These are phyloP conservation scores for Subanguina moxae DNA, from an alignment of 1,140 invertebrate genomes.

Conservation along the genomic window DNA sequence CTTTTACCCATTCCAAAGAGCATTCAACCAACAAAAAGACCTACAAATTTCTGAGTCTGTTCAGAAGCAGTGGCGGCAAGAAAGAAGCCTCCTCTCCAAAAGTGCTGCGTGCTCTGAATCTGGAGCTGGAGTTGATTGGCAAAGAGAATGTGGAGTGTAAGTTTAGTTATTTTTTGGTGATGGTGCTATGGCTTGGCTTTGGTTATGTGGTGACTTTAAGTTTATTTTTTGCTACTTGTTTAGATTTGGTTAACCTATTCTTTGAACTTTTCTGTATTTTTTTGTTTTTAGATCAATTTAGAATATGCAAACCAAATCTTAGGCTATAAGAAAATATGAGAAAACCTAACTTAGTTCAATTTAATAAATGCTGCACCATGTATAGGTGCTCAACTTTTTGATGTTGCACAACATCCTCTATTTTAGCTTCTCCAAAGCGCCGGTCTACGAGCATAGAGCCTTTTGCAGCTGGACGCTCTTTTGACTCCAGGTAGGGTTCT, in stretches of 20 bases:
- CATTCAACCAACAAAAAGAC: neutral
- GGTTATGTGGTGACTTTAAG: neutral
- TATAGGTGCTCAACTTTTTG: too few relatives aligned
- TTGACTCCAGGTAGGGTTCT: too few relatives aligned
- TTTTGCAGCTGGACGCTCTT: neutral
- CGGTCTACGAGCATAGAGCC: neutral
- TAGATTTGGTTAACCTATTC: neutral
- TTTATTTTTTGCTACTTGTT: neutral
- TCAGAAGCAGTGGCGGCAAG: neutral
- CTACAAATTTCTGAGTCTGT: neutral
- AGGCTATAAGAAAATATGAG: too few relatives aligned
- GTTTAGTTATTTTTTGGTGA: neutral
- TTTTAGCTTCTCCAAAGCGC: slow-evolving; percentile 1
- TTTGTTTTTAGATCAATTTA: too few relatives aligned
- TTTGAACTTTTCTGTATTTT: neutral
- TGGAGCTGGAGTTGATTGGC: neutral
- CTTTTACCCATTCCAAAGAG: neutral
- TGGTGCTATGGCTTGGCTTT: neutral
- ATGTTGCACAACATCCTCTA: too few relatives aligned
- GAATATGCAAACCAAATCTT: too few relatives aligned
- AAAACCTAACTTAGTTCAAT: too few relatives aligned
- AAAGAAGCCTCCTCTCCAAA: neutral
- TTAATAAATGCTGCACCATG: too few relatives aligned
- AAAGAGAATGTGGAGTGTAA: neutral
- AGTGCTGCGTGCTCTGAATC: neutral